Evolutionary conservation across 2,888 invertebrate genomes (phyloP).

Genomic region (Agriopis leucophaearia): DNA sequence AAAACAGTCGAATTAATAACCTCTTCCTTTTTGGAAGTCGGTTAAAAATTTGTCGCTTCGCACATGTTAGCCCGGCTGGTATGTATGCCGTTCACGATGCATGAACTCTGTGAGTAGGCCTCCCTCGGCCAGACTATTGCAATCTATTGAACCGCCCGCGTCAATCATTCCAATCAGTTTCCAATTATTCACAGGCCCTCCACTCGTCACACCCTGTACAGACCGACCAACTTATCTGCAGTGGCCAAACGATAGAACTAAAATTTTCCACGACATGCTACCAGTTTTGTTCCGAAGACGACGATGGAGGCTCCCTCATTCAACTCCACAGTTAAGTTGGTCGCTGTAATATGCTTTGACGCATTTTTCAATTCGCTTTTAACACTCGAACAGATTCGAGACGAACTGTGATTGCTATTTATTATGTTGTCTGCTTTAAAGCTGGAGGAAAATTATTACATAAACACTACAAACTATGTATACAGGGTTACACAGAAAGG

Average conservation of each 20-base stretch:
- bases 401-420: slow-evolving; percentile 50
- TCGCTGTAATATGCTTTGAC: slow-evolving; percentile 50
- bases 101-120: slow-evolving; percentile 6
- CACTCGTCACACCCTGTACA: slow-evolving; percentile 35
- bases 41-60: too few relatives aligned
- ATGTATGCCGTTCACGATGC: too few relatives aligned
- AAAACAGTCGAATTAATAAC: too few relatives aligned
- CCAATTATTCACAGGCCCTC: slow-evolving; percentile 67
- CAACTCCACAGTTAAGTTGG: not conserved
- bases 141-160: slow-evolving; percentile 51
- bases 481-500: too few relatives aligned
- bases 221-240: not conserved
- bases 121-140: slow-evolving; percentile 52
- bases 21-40: too few relatives aligned
- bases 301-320: not conserved
- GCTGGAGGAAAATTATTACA: too few relatives aligned
- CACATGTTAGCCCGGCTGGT: too few relatives aligned
- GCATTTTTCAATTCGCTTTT: slow-evolving; percentile 47
- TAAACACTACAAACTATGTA: too few relatives aligned
- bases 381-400: slow-evolving; percentile 45
- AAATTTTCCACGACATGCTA: not conserved
- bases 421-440: slow-evolving; percentile 43
- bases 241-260: not conserved
- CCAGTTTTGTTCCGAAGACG: not conserved
- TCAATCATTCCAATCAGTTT: slow-evolving; percentile 75